Evolutionary conservation across 2,113 vertebrate genomes (phyloP), one percentile per base, ranked within the genome.

Genomic region (Tenrec ecaudatus): DNA sequence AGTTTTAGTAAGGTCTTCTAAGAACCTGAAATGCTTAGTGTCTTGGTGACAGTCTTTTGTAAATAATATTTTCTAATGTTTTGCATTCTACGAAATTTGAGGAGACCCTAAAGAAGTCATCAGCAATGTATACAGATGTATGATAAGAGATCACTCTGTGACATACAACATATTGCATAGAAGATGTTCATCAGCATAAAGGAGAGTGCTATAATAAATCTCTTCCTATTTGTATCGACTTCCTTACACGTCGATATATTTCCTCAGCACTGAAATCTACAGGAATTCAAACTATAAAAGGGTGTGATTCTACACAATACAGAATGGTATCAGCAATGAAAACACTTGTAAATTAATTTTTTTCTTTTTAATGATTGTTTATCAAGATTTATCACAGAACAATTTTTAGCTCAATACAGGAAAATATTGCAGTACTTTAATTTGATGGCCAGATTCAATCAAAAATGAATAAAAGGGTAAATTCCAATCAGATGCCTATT

Each of bases 291-390:
- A 22, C 36, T 25, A 16, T 77, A 95, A 89, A 57, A 62, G 8
- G 29, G 58, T 84, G 80, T 78, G 40, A 75, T 91, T 31, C 14
- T n/a, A 62, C 31, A 25, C 27, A 57, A 19, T 22, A 75, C n/a
- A 17, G 47, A 57, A 91, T 82, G 68, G 22, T 58, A 71, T 36
- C 17, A 88, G 75, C n/a, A 86, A 33, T 16, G 0, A 78, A 77
- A 78, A 22, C 62, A 80, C 66, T 93, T 88, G 29, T 33, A 82
- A 87, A 91, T 43, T 73, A 27, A 83, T 69, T 69, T 6, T 71
- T 91, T 73, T 80, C 75, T 57, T 73, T 91, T 83, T n/a, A 92
- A 57, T 62, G 85, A 93, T 62, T 62, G 23, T 69, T 82, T 84
- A 38, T 53, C 27, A 87, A 88, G 17, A 84, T 85, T n/a, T 79